Evolutionary conservation across 2,888 invertebrate species (phyloP).

Genomic region (Pristionchus japonicus): DNA sequence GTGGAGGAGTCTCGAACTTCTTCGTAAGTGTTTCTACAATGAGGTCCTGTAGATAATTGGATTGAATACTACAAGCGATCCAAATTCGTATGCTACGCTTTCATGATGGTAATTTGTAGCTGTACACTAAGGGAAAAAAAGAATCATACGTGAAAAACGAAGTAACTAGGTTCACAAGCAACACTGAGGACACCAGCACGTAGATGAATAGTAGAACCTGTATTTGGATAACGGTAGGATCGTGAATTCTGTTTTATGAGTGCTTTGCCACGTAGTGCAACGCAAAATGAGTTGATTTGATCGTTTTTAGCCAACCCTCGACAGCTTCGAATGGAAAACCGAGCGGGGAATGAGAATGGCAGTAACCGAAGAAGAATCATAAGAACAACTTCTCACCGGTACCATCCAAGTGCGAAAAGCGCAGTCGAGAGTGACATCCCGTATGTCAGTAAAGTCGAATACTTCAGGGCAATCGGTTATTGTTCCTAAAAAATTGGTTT

Average conservation of each 20-base stretch:
- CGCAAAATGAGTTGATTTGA: too few species aligned
- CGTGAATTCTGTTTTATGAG: too few species aligned
- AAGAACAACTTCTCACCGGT: not conserved
- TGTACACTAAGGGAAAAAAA: not conserved
- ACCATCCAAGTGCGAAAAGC: slow-evolving; percentile 49
- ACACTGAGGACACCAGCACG: slow-evolving; percentile 57
- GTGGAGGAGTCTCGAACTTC: slow-evolving; percentile 57
- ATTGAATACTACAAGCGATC: too few species aligned
- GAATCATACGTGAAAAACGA: slow-evolving; percentile 57
- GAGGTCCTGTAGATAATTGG: too few species aligned
- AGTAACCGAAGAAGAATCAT: too few species aligned
- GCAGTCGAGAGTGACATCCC: slow-evolving; percentile 56
- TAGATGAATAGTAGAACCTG: slow-evolving; percentile 59
- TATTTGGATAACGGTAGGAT: too few species aligned
- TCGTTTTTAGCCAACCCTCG: too few species aligned
- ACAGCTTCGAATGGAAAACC: too few species aligned
- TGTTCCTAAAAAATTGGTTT: slow-evolving; percentile 45
- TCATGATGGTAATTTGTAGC: not conserved
- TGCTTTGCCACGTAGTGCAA: too few species aligned
- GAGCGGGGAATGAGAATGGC: too few species aligned
- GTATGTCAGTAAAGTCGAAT: slow-evolving; percentile 52
- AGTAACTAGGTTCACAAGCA: slow-evolving; percentile 59
- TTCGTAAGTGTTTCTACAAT: slow-evolving; percentile 58
- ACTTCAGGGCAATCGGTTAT: slow-evolving; percentile 52
- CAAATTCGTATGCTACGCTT: too few species aligned